Conservation (phyloP, 2,888 invertebrate species). For the Zaprionus obscuricornis region DNA sequence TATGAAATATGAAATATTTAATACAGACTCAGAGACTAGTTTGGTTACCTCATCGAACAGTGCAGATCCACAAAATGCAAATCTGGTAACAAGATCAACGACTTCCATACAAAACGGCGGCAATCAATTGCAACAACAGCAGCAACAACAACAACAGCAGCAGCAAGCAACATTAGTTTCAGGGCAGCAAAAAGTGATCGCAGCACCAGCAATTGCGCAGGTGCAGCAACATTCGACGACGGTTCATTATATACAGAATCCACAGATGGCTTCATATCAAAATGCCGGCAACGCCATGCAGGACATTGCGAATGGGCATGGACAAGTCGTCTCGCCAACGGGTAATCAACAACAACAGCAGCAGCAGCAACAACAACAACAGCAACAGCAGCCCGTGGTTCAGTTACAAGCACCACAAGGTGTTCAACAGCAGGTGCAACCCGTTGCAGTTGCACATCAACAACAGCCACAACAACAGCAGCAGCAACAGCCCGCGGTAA, state of each 20-base stretch:
- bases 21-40: conserved; percentile 77
- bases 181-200: conserved; percentile 60
- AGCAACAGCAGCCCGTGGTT: conserved; percentile 19
- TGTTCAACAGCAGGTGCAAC: conserved; percentile 37
- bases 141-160: conserved; percentile 45
- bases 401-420: too few relatives aligned
- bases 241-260: conserved; percentile 73
- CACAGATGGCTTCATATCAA: conserved; percentile 71
- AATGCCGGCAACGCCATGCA: conserved; percentile 47
- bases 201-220: conserved; percentile 58
- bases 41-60: conserved; percentile 81
- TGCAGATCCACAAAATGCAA: conserved; percentile 83
- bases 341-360: conserved; percentile 58
- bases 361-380: conserved; percentile 43
- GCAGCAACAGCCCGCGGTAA: conserved; percentile 45
- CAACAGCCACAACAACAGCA: conserved; percentile 50
- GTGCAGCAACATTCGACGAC: conserved; percentile 60
- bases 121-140: conserved; percentile 43
- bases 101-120: conserved; percentile 75
- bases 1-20: conserved; percentile 58
- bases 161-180: conserved; percentile 56
- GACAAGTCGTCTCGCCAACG: conserved; percentile 68
- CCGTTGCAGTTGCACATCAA: too few relatives aligned
- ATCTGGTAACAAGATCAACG: conserved; percentile 80
- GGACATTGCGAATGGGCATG: conserved; percentile 60